A percentile compares a stretch with the other conserved stretches of the same genome.
Evolutionary conservation across 2,113 vertebrate genomes (phyloP).

Genomic region (Argyrosomus japonicus): DNA sequence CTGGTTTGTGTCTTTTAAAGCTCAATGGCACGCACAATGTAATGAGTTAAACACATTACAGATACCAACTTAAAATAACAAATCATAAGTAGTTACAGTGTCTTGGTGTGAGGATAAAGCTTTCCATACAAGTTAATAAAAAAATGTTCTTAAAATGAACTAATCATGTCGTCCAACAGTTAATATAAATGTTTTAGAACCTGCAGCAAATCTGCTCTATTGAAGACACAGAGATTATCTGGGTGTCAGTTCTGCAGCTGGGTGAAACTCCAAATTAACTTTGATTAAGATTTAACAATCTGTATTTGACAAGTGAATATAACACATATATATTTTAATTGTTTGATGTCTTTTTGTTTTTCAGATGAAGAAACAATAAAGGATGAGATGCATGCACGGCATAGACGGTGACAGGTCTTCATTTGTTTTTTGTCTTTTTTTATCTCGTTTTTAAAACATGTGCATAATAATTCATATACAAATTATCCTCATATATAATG

Average conservation of each 20-base stretch:
- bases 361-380: constrained; percentile 44
- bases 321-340: not conserved
- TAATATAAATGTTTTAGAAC: not conserved
- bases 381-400: not conserved
- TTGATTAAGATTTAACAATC: not conserved
- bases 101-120: not conserved
- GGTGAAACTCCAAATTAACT: not conserved
- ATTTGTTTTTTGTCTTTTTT: not conserved
- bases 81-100: not conserved
- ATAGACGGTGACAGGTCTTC: not conserved
- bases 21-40: not conserved
- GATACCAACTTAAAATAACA: not conserved
- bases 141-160: not conserved
- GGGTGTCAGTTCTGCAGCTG: not conserved
- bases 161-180: not conserved
- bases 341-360: constrained; percentile 5
- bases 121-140: not conserved
- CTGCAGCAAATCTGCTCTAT: not conserved
- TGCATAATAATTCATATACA: not conserved
- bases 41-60: not conserved
- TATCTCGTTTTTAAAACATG: not conserved
- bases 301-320: not conserved
- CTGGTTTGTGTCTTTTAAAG: not conserved
- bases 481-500: not conserved
- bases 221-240: not conserved